A percentile compares a stretch with the other conserved stretches of the same genome.
Evolutionary conservation across 2,797 vertebrate genomes (phyloP).

Genomic region (Cyprinodon diabolis): DNA sequence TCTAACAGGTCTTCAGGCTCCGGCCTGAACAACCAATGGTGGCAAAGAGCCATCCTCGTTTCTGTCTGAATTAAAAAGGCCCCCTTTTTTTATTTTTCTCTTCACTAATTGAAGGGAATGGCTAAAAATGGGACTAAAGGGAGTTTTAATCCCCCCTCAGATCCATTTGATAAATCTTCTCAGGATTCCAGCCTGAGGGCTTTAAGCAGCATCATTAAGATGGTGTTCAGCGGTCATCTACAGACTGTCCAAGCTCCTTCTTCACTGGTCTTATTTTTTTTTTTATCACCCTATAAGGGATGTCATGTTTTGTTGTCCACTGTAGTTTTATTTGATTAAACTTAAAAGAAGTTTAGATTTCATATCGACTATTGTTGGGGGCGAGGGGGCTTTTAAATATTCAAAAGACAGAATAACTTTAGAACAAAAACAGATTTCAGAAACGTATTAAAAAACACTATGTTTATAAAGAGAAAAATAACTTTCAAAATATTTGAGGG

Average conservation of each 20-base stretch:
- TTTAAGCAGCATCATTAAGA: slow-evolving; percentile 64
- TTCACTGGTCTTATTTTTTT: slow-evolving; percentile 15
- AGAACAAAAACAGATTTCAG: slow-evolving; percentile 13
- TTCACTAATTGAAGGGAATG: slow-evolving; percentile 70
- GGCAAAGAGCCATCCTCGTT: slow-evolving; percentile 72
- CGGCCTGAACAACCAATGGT: slow-evolving; percentile 39
- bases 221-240: slow-evolving; percentile 54
- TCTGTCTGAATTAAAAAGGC: slow-evolving; percentile 56
- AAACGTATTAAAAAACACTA: slow-evolving; percentile 1
- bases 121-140: slow-evolving; percentile 61
- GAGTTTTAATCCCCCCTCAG: slow-evolving; percentile 71
- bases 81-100: slow-evolving; percentile 56
- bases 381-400: slow-evolving; percentile 4
- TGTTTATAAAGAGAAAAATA: background rate
- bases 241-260: slow-evolving; percentile 37
- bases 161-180: slow-evolving; percentile 57
- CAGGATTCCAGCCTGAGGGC: slow-evolving; percentile 48
- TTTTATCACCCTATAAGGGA: slow-evolving; percentile 28
- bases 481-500: background rate
- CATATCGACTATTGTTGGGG: slow-evolving; percentile 12
- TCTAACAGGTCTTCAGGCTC: slow-evolving; percentile 70
- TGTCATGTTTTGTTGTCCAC: slow-evolving; percentile 45
- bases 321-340: slow-evolving; percentile 32
- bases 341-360: slow-evolving; percentile 15
- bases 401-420: background rate